Conservation (phyloP, 2,113 vertebrate species). For the Ctenodactylus gundi region DNA sequence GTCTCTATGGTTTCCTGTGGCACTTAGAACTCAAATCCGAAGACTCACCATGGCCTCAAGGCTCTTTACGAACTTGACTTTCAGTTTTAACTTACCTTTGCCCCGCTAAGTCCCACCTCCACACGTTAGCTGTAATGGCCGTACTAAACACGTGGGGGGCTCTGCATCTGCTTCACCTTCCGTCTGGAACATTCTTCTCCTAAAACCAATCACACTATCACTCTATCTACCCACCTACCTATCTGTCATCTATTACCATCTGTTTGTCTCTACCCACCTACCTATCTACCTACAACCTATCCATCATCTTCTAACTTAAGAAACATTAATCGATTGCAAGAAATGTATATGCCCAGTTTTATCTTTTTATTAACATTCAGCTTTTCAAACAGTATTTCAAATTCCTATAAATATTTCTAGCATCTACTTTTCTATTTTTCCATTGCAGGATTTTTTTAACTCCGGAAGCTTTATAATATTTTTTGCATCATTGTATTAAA, state of each 20-base stretch:
- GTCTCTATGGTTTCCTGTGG: background rate
- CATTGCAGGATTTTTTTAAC: background rate
- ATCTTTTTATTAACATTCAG: background rate
- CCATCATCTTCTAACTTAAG: background rate
- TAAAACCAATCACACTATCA: no score
- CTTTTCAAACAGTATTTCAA: background rate
- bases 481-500: background rate
- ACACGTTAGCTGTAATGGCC: background rate
- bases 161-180: background rate
- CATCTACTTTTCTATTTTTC: background rate
- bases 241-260: no score
- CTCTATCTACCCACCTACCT: no score
- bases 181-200: background rate
- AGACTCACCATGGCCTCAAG: background rate
- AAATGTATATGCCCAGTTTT: background rate
- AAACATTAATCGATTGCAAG: background rate
- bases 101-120: no score
- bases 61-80: background rate
- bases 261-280: no score
- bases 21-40: background rate
- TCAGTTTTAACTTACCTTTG: no score
- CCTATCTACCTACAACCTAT: no score
- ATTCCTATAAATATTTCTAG: background rate
- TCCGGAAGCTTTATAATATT: background rate
- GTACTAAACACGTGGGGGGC: background rate